Percentiles rank a stretch among this genome's conserved stretches.
Evolutionary conservation across 2,113 vertebrate genomes (phyloP).

Genomic region (Rhabdomys dilectus): DNA sequence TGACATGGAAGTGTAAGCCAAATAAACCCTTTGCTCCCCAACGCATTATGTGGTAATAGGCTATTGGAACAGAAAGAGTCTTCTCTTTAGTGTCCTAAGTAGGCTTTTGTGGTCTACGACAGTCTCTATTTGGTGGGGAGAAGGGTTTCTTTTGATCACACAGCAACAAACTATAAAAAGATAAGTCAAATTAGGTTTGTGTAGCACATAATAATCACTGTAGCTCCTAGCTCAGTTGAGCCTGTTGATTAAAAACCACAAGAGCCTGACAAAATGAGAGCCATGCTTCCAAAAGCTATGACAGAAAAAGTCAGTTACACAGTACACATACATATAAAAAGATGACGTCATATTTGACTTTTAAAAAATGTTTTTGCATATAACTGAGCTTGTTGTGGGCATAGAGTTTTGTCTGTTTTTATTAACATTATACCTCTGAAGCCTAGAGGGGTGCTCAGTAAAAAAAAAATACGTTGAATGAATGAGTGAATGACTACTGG

Average conservation of each 20-base stretch:
- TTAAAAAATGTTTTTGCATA: neutral
- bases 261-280: slow-evolving; percentile 18
- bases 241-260: neutral
- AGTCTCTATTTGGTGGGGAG: neutral
- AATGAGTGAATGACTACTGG: neutral
- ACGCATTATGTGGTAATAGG: neutral
- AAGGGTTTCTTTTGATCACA: neutral
- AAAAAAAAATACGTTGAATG: slow-evolving; percentile 42
- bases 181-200: neutral
- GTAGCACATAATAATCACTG: neutral
- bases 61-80: neutral
- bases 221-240: neutral
- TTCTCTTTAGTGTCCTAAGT: neutral
- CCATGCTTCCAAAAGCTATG: neutral
- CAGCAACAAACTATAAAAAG: neutral
- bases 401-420: slow-evolving; percentile 28
- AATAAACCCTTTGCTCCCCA: neutral
- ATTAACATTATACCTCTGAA: neutral
- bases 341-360: neutral
- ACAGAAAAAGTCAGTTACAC: neutral
- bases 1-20: too few species aligned
- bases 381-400: neutral
- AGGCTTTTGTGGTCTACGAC: neutral
- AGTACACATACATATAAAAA: neutral
- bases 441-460: neutral